Conservation (phyloP, 2,888 invertebrate genomes). For the Pseudococcus jackbeardsleyi region DNA sequence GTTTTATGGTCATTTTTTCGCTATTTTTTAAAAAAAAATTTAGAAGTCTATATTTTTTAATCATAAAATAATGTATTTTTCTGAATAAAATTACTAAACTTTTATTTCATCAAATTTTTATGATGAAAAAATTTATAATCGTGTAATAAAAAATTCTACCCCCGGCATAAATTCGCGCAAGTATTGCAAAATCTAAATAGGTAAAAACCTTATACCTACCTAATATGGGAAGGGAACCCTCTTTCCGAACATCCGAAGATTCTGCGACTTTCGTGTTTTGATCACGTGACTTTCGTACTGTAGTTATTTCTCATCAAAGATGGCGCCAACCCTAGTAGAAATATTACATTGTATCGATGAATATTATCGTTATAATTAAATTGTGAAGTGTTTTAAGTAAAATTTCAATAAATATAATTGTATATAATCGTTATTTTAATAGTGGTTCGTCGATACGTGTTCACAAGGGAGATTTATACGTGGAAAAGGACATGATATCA, state of each 20-base stretch:
- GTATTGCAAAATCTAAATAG: not conserved
- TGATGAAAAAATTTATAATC: not conserved
- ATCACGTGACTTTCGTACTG: conserved; percentile 72
- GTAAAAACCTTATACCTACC: not conserved
- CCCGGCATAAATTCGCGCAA: not conserved
- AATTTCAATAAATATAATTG: conserved; percentile 35
- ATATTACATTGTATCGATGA: conserved; percentile 53
- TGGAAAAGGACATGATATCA: conserved; percentile 64
- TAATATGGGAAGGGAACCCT: not conserved
- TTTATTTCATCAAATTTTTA: not conserved
- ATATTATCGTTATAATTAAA: conserved; percentile 51
- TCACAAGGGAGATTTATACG: not conserved
- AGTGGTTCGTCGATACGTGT: conserved; percentile 24
- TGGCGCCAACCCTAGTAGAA: conserved; percentile 73
- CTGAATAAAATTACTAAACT: too few relatives aligned
- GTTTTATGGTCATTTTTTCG: too few relatives aligned
- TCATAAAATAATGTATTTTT: too few relatives aligned
- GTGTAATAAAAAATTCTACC: not conserved
- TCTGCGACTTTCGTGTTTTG: conserved; percentile 69
- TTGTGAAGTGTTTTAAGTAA: conserved; percentile 55
- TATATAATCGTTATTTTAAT: conserved; percentile 18
- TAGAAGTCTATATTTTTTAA: too few relatives aligned
- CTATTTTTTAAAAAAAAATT: too few relatives aligned
- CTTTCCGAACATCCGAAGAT: not conserved
- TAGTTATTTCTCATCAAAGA: conserved; percentile 74